phyloP scores from a whole-genome alignment of 2,888 invertebrate genomes.

The Conistra vaccinii region DNA sequence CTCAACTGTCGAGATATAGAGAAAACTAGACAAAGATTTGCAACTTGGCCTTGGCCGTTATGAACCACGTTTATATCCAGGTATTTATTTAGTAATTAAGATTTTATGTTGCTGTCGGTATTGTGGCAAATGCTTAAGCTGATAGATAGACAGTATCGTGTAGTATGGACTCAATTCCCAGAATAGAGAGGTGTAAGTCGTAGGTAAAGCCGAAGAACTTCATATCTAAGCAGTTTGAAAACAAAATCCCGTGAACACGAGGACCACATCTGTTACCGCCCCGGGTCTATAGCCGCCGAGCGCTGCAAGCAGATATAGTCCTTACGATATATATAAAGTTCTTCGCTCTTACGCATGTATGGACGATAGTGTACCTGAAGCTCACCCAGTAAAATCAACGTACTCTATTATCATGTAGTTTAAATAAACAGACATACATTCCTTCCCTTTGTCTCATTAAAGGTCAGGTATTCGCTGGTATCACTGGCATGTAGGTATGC shows the following conservation, averaged over 20 bases:
- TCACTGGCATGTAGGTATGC: conserved; percentile 43
- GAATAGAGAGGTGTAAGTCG: neutral
- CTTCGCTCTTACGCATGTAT: too few species aligned
- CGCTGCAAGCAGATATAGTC: too few species aligned
- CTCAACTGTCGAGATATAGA: too few species aligned
- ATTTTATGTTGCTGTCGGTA: neutral
- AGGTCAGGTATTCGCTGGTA: conserved; percentile 50
- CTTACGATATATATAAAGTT: too few species aligned
- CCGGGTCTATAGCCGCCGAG: too few species aligned
- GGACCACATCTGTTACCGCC: too few species aligned
- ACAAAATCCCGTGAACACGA: too few species aligned
- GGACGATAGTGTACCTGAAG: neutral
- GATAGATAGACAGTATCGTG: neutral
- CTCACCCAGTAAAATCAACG: neutral
- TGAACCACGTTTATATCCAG: neutral
- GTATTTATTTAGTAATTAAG: neutral
- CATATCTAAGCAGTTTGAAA: too few species aligned
- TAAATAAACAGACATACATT: conserved; percentile 47
- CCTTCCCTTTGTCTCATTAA: conserved; percentile 59
- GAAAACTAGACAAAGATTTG: neutral
- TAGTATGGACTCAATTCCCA: neutral
- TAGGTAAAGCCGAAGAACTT: too few species aligned
- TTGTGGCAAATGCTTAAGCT: neutral
- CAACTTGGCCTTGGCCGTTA: neutral
- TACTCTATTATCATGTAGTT: conserved; percentile 15